phyloP scores from a whole-genome alignment of 1,140 invertebrate species.

The Chironomus striatipennis region DNA sequence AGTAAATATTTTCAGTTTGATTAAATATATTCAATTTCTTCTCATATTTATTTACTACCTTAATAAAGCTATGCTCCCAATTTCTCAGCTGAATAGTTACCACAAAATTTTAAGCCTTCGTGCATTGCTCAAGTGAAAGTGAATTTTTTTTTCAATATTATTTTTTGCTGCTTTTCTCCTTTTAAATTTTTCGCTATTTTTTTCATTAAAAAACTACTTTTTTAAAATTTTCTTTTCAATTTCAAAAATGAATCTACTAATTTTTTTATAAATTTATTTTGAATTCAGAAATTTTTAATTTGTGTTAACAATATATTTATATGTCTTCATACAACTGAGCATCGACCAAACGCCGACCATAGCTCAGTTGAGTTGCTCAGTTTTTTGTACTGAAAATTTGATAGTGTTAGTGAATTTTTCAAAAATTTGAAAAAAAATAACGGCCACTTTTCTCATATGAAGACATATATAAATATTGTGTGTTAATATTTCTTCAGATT shows the following conservation, averaged over 20 bases:
- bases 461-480: not conserved
- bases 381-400: no score
- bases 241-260: not conserved
- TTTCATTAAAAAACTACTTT: not conserved
- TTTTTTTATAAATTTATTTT: not conserved
- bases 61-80: conserved; percentile 23
- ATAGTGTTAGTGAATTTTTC: no score
- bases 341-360: no score
- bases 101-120: not conserved
- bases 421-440: no score
- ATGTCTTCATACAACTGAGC: no score
- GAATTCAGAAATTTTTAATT: not conserved
- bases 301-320: no score
- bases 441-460: no score
- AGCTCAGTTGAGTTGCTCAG: no score
- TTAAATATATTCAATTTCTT: not conserved
- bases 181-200: not conserved
- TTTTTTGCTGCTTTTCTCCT: not conserved
- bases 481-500: not conserved
- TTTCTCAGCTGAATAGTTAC: conserved; percentile 22
- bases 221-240: not conserved
- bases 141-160: not conserved
- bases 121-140: conserved; percentile 16
- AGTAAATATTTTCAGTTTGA: conserved; percentile 10
- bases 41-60: not conserved